Percentiles rank a stretch among this genome's conserved stretches.
phyloP scores from a whole-genome alignment of 2,113 vertebrate genomes.

The Capreolus pygargus region DNA sequence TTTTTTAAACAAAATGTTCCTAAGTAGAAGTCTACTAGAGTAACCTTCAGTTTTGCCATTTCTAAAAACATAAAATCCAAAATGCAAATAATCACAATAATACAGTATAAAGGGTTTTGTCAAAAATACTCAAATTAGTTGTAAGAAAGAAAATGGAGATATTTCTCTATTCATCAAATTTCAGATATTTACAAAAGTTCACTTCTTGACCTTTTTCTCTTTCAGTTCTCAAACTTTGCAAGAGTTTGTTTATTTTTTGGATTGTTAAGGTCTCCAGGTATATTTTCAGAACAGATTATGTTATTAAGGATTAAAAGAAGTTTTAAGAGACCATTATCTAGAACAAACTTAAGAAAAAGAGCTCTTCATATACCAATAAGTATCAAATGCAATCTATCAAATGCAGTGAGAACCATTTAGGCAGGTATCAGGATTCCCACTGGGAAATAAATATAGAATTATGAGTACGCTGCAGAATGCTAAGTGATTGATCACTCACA shows the following conservation, averaged over 20 bases:
- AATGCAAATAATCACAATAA: neutral
- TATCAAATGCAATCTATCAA: neutral
- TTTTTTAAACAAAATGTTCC: neutral
- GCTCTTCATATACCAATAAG: neutral
- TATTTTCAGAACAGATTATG: neutral
- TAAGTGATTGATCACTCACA: neutral
- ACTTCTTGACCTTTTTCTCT: neutral
- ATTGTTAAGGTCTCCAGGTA: neutral
- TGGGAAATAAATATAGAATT: neutral
- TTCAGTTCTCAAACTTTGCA: neutral
- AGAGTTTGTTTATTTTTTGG: neutral
- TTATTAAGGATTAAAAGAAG: neutral
- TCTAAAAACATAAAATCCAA: neutral
- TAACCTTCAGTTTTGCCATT: neutral
- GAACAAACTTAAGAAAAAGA: neutral
- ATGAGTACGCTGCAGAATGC: neutral
- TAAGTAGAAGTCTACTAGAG: neutral
- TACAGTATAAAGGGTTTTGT: neutral
- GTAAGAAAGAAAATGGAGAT: neutral
- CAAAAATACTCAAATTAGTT: neutral
- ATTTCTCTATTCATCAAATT: neutral
- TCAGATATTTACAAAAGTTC: neutral
- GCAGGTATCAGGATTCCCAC: neutral
- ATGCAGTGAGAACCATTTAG: neutral
- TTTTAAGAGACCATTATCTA: neutral